A percentile compares a stretch with the other conserved stretches of the same genome.
These are phyloP conservation scores for Otus sunia DNA, from an alignment of 2,113 vertebrate genomes.

Conservation along the genomic window DNA sequence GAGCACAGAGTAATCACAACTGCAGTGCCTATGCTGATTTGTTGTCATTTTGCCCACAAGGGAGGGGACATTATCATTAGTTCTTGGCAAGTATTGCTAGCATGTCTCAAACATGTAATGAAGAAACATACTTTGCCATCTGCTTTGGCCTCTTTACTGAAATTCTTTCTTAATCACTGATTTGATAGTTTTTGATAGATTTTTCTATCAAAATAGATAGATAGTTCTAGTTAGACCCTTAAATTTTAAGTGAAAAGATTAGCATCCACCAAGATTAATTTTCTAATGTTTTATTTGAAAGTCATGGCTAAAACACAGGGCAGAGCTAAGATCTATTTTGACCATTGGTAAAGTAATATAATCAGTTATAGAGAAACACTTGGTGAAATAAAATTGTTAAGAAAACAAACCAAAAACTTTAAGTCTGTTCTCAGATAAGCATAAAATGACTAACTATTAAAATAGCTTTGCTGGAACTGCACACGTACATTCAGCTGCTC, in stretches of 20 bases:
- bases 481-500: not conserved
- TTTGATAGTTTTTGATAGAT: not conserved
- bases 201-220: not conserved
- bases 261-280: not conserved
- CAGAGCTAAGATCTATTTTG: not conserved
- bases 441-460: not conserved
- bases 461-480: not conserved
- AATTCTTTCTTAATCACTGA: not conserved
- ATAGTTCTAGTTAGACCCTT: not conserved
- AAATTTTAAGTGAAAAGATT: not conserved
- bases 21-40: fast-evolving
- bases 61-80: not conserved
- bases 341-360: not conserved
- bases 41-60: not conserved
- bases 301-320: not conserved
- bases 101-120: not conserved
- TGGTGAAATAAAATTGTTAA: not conserved
- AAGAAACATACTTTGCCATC: not conserved
- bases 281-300: not conserved
- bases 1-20: not conserved
- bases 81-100: not conserved
- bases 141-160: not conserved
- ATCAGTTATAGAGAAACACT: not conserved
- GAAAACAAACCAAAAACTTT: not conserved
- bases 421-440: not conserved